These are phyloP conservation scores for Oligia fasciuncula DNA, from an alignment of 2,888 invertebrate species.

Conservation along the genomic window DNA sequence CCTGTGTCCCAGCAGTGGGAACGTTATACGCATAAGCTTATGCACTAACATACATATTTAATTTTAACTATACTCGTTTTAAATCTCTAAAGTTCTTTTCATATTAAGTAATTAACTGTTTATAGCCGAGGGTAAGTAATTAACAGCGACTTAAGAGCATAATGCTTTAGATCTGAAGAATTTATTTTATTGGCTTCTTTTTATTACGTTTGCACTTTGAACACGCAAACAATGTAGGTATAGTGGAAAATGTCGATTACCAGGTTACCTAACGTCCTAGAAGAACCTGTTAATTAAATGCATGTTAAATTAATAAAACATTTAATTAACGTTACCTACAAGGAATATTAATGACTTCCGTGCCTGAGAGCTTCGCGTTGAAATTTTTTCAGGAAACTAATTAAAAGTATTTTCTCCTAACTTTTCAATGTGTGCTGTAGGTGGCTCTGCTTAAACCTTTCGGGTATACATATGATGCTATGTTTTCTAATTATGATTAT, in stretches of 20 bases:
- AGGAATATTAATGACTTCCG: not conserved
- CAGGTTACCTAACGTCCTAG: not conserved
- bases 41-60: not conserved
- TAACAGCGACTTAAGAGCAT: not conserved
- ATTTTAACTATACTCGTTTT: not conserved
- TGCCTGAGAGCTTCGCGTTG: not conserved
- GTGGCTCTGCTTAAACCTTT: too few relatives aligned
- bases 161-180: not conserved
- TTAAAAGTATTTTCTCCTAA: not conserved
- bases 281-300: not conserved
- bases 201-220: conserved; percentile 4
- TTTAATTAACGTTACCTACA: not conserved
- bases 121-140: not conserved
- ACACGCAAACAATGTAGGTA: not conserved
- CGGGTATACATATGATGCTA: too few relatives aligned
- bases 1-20: too few relatives aligned
- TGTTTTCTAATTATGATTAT: too few relatives aligned
- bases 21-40: too few relatives aligned
- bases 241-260: not conserved
- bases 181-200: conserved; percentile 15
- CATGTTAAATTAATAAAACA: not conserved
- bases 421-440: not conserved
- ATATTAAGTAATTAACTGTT: not conserved
- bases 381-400: too few relatives aligned
- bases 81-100: not conserved